Conservation (phyloP, 2,113 vertebrate genomes). For the Grammomys surdaster region DNA sequence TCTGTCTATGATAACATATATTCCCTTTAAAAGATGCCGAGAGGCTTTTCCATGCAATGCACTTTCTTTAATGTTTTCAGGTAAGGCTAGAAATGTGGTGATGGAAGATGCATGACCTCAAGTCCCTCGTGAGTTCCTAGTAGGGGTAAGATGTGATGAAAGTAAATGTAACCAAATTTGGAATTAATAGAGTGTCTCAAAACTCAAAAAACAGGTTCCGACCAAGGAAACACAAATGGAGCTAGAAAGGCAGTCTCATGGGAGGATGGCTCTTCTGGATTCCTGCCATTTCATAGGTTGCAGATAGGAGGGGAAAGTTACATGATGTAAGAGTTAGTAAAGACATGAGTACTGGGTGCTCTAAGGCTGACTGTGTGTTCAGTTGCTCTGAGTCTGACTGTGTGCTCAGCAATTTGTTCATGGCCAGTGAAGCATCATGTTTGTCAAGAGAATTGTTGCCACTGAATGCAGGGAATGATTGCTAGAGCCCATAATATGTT, state of each 20-base stretch:
- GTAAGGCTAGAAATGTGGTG: not conserved
- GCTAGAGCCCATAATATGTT: not conserved
- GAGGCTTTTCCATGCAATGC: not conserved
- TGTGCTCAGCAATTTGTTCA: not conserved
- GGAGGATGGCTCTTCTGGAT: not conserved
- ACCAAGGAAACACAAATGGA: not conserved
- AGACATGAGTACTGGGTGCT: fast-evolving
- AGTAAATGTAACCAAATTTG: not conserved
- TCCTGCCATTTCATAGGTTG: no score
- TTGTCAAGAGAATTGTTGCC: not conserved
- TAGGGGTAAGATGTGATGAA: not conserved
- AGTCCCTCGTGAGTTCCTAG: not conserved
- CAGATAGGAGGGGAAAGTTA: not conserved
- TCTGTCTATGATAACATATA: not conserved
- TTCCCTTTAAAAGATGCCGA: not conserved
- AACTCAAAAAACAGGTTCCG: not conserved
- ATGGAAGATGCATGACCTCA: not conserved
- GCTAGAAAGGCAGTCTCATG: not conserved
- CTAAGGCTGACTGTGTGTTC: fast-evolving
- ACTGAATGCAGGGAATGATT: not conserved
- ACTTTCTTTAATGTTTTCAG: not conserved
- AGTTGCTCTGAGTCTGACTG: no score
- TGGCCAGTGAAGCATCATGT: not conserved
- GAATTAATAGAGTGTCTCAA: not conserved
- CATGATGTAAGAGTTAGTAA: not conserved